Conservation (phyloP, 2,888 invertebrate genomes). For the Plagodis dolabraria region DNA sequence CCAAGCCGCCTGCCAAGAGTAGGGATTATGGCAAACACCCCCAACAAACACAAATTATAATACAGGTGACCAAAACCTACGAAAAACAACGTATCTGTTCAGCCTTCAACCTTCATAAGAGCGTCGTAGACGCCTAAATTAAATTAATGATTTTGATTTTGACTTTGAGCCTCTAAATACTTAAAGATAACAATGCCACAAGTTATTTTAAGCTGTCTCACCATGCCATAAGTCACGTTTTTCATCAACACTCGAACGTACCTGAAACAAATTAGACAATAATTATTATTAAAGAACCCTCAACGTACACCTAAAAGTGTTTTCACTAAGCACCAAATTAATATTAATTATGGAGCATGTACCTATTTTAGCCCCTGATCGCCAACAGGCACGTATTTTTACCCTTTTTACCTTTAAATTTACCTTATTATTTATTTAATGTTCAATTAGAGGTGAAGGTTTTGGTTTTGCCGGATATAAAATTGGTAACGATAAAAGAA, state of each 20-base stretch:
- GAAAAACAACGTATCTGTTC: too few species aligned
- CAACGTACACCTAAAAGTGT: conserved; percentile 8
- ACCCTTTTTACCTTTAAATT: conserved; percentile 5
- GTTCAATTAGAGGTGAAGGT: background rate
- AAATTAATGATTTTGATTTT: too few species aligned
- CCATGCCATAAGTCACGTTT: background rate
- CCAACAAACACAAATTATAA: too few species aligned
- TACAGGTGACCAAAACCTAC: too few species aligned
- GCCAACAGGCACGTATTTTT: conserved; percentile 7
- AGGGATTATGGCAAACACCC: too few species aligned
- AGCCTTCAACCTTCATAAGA: too few species aligned
- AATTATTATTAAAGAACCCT: conserved; percentile 3
- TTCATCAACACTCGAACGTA: background rate
- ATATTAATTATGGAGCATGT: conserved; percentile 12
- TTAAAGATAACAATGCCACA: too few species aligned
- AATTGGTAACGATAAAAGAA: too few species aligned
- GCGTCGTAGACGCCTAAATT: too few species aligned
- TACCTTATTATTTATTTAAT: background rate
- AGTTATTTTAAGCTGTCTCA: too few species aligned
- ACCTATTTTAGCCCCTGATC: conserved; percentile 6
- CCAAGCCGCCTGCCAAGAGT: too few species aligned
- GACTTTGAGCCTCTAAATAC: too few species aligned
- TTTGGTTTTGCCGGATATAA: conserved; percentile 7
- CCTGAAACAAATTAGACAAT: conserved; percentile 6
- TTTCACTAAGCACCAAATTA: conserved; percentile 10